Conservation (phyloP, 2,113 vertebrate species). For the Rallus limicola region DNA sequence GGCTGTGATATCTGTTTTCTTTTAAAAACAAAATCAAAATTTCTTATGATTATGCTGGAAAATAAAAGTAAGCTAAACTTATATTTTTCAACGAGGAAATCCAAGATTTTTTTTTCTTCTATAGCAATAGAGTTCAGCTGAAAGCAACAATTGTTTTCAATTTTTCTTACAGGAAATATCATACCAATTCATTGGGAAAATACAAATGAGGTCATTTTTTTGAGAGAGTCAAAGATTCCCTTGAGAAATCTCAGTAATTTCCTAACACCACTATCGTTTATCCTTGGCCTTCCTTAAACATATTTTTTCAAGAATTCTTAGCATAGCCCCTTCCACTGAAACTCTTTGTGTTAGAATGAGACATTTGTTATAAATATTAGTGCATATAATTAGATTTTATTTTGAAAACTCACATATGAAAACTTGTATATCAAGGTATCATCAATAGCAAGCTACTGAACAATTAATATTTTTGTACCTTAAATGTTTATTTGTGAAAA, state of each 20-base stretch:
- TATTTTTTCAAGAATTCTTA: constrained; percentile 71
- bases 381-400: constrained; percentile 64
- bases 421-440: constrained; percentile 26
- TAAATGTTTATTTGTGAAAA: constrained; percentile 53
- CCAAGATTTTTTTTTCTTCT: neutral
- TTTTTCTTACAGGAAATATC: constrained; percentile 75
- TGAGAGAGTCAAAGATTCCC: constrained; percentile 64
- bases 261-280: constrained; percentile 68
- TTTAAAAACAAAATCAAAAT: neutral
- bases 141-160: constrained; percentile 73
- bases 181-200: constrained; percentile 73
- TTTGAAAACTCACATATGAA: constrained; percentile 57
- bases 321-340: constrained; percentile 53
- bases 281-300: constrained; percentile 68
- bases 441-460: constrained; percentile 20
- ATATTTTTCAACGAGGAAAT: constrained; percentile 59
- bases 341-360: constrained; percentile 61
- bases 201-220: constrained; percentile 74
- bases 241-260: constrained; percentile 79
- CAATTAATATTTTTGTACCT: constrained; percentile 69
- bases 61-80: neutral
- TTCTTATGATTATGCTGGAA: neutral
- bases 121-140: constrained; percentile 23
- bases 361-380: constrained; percentile 71
- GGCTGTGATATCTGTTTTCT: neutral